Percentiles rank a stretch among this genome's conserved stretches.
These are phyloP conservation scores for Bagarius yarrelli DNA, from an alignment of 2,113 vertebrate species.

Conservation along the genomic window DNA sequence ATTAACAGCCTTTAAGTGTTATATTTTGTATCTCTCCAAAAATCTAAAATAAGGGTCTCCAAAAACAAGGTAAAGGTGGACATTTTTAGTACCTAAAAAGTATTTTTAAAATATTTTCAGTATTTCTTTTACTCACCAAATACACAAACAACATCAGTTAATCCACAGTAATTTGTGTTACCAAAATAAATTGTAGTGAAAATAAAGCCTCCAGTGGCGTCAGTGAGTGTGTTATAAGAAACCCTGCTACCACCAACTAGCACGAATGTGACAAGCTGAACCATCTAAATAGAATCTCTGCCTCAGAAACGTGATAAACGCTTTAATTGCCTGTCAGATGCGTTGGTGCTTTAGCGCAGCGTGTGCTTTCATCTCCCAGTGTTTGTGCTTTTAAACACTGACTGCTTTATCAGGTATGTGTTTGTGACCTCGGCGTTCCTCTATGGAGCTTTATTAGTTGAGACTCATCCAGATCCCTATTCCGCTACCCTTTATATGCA, in stretches of 20 bases:
- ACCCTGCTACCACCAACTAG: conserved; percentile 7
- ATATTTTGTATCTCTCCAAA: too few relatives aligned
- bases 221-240: not conserved
- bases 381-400: not conserved
- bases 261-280: conserved; percentile 18
- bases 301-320: conserved; percentile 16
- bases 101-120: not conserved
- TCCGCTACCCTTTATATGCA: too few relatives aligned
- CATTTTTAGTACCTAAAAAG: not conserved
- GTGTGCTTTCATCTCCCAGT: conserved; percentile 6
- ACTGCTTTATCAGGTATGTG: conserved; percentile 10
- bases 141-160: not conserved
- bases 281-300: not conserved
- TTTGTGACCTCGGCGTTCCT: not conserved
- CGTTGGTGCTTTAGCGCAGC: not conserved
- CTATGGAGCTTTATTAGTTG: not conserved
- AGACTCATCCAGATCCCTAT: too few relatives aligned
- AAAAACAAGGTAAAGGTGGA: not conserved
- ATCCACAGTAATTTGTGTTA: not conserved
- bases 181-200: too few relatives aligned
- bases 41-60: too few relatives aligned
- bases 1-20: not conserved
- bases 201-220: not conserved
- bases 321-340: conserved; percentile 24
- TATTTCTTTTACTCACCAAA: not conserved